Base-by-base conservation (phyloP, 2,888 invertebrate species). In the Agriopis aurantiaria region DNA sequence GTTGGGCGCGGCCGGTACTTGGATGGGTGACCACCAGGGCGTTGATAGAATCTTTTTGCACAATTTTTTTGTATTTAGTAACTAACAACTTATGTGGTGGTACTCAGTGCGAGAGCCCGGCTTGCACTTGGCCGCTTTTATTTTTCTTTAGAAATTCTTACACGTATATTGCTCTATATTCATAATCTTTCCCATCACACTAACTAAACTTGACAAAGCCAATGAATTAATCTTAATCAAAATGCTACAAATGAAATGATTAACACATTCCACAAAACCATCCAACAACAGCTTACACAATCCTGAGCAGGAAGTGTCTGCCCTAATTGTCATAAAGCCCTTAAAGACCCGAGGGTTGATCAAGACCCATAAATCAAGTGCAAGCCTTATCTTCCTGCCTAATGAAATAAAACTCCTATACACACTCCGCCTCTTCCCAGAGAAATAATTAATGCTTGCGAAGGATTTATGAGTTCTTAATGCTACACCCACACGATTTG, bases 381-480 rank as follows among this genome's bases (percentile, higher is more conserved):
- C 80, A 82, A 80, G 74, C 78, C 77, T 84, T 90, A 91, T 91
- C 90, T 83, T 75, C 62, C 75, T 71, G 82, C 81, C 83, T 91
- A 91, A 91, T 91, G 89, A 90, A 92, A 91, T 92, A 90, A 91
- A 90, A 90, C 78, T 80, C 82, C 74, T 80, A 79, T 75, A 71
- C 75, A 71, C 77, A 74, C 77, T 76, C 85, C 74, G 80, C 81
- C 80, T 83, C 81, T 80, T 80, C 79, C 73, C 78, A 83, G 82
- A 85, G 77, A 82, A 88, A 89, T 90, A 91, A 92, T 92, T 89
- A 88, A 89, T 88, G 85, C 83, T 79, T 80, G 75, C 79, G 69
- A 70, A 85, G 86, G 89, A 92, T 93, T 89, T 92, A 93, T 87
- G 83, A 80, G 80, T 88, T 88, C 88, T 91, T 92, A 92, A 92